phyloP scores from a whole-genome alignment of 2,113 vertebrate genomes.

The Daubentonia madagascariensis region DNA sequence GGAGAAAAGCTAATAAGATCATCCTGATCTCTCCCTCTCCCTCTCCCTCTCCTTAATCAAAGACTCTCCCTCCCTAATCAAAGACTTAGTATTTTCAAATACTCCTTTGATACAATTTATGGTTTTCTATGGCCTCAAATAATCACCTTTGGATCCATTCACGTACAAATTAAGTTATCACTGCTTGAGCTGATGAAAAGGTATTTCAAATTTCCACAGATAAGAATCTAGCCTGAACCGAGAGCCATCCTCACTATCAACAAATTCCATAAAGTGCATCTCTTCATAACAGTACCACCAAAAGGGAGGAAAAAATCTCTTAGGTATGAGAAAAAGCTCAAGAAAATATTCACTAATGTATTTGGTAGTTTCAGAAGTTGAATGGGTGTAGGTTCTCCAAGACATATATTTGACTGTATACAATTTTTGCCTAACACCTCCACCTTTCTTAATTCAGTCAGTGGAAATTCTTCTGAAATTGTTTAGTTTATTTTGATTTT shows the following conservation, averaged over 20 bases:
- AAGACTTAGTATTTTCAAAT: no score
- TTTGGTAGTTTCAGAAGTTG: neutral
- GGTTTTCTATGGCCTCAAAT: neutral
- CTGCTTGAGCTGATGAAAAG: neutral
- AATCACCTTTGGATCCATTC: neutral
- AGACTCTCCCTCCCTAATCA: no score
- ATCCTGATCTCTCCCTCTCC: neutral
- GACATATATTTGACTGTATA: neutral
- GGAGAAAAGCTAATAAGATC: neutral
- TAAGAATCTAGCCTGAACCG: neutral
- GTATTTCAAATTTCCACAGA: neutral
- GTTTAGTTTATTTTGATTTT: neutral
- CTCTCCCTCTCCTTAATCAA: neutral
- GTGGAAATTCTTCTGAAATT: neutral
- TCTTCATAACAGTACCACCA: neutral
- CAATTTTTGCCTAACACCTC: neutral
- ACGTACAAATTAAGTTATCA: neutral
- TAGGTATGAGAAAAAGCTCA: neutral
- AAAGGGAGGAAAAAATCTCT: neutral
- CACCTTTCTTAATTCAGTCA: neutral
- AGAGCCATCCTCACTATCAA: neutral
- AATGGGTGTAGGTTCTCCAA: neutral
- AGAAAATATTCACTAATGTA: neutral
- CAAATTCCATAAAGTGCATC: neutral
- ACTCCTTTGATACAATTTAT: neutral